A percentile compares a stretch with the other conserved stretches of the same genome.
These are phyloP conservation scores for Rhizomys pruinosus DNA, from an alignment of 2,113 vertebrate species.

Conservation along the genomic window DNA sequence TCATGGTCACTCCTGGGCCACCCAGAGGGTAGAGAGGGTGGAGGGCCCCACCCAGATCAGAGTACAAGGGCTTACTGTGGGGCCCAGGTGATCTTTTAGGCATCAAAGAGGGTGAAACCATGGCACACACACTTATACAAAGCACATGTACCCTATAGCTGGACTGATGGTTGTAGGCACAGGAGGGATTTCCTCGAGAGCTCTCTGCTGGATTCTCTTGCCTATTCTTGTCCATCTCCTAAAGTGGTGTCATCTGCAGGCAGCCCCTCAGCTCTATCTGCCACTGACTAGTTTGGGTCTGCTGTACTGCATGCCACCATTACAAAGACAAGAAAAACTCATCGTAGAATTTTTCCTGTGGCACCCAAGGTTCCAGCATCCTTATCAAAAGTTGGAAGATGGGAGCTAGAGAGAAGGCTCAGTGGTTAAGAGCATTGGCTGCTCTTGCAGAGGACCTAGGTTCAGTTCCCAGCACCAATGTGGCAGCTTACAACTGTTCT, in stretches of 20 bases:
- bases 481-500: too few relatives aligned
- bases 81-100: background rate
- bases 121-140: background rate
- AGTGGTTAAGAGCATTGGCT: too few relatives aligned
- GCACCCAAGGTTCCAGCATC: background rate
- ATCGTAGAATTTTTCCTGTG: background rate
- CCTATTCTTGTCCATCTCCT: background rate
- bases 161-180: too few relatives aligned
- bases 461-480: too few relatives aligned
- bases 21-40: background rate
- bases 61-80: background rate
- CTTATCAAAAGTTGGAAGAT: background rate
- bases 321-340: background rate
- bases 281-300: background rate
- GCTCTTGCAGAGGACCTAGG: too few relatives aligned
- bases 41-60: too few relatives aligned
- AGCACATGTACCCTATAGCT: rapidly evolving
- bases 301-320: background rate
- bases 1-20: background rate
- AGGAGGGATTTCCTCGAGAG: background rate
- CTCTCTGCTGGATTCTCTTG: background rate
- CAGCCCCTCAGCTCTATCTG: background rate
- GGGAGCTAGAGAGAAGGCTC: too few relatives aligned
- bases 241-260: background rate
- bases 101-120: background rate